Conservation (phyloP, 2,113 vertebrate genomes). For the Brachypteracias leptosomus region DNA sequence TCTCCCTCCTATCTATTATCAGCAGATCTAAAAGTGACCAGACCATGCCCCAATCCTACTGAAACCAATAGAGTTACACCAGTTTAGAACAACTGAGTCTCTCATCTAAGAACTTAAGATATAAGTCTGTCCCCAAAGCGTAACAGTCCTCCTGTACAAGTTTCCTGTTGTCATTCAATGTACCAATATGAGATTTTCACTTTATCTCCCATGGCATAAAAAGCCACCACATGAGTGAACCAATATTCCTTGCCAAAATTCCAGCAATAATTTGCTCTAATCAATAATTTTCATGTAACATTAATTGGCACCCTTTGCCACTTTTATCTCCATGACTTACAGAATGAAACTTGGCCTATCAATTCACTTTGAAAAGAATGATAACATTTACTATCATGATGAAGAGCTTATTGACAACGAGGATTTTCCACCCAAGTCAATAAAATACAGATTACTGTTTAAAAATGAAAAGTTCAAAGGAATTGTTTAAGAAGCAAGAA, state of each 20-base stretch:
- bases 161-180: neutral
- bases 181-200: neutral
- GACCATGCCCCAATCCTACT: neutral
- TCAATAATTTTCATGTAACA: conserved; percentile 44
- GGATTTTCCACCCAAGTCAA: conserved; percentile 48
- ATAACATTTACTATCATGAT: conserved; percentile 32
- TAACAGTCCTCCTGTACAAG: neutral
- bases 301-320: conserved; percentile 26
- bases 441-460: conserved; percentile 66
- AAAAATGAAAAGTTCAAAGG: conserved; percentile 66
- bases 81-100: neutral
- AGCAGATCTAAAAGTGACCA: conserved; percentile 11
- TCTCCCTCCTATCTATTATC: neutral
- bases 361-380: conserved; percentile 17
- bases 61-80: neutral
- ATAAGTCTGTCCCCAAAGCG: neutral
- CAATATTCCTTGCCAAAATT: neutral
- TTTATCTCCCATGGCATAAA: neutral
- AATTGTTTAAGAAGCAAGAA: conserved; percentile 56
- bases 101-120: neutral
- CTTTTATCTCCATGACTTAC: neutral
- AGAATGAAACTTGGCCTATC: conserved; percentile 13
- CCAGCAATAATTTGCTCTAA: conserved; percentile 26
- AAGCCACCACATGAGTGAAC: neutral
- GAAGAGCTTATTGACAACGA: conserved; percentile 53